A percentile compares a stretch with the other conserved stretches of the same genome.
phyloP scores from a whole-genome alignment of 2,888 invertebrate genomes.

The Acanthosepion pharaonis region DNA sequence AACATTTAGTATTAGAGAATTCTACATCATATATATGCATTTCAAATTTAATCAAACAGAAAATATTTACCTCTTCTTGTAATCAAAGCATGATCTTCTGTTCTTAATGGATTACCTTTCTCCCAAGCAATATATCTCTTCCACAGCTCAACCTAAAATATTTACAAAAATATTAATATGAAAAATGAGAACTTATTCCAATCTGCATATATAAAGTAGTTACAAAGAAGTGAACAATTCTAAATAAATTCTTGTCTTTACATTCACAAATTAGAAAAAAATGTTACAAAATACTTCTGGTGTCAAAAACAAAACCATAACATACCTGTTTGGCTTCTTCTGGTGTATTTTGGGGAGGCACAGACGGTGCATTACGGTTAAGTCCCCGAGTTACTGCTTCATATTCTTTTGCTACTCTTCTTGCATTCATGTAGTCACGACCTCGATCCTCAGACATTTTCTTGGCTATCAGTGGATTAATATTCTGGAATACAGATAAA shows the following conservation, averaged over 20 bases:
- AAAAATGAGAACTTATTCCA: not conserved
- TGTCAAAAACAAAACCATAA: not conserved
- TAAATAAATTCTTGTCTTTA: not conserved
- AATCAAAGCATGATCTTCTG: constrained; percentile 94
- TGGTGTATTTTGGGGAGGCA: constrained; percentile 90
- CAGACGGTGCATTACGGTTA: constrained; percentile 94
- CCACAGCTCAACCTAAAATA: constrained; percentile 92
- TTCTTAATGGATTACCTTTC: constrained; percentile 94
- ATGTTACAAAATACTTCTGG: not conserved
- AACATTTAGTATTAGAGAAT: no score
- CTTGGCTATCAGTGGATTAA: constrained; percentile 92
- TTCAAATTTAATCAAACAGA: no score
- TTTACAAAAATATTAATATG: not conserved
- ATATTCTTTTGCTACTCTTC: constrained; percentile 95
- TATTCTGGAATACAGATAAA: constrained; percentile 79
- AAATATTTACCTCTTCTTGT: constrained; percentile 81
- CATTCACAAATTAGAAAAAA: not conserved
- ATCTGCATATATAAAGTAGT: not conserved
- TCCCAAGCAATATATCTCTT: constrained; percentile 99
- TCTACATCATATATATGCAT: no score
- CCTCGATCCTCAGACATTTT: constrained; percentile 96
- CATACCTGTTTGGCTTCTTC: constrained; percentile 93
- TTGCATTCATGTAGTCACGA: constrained; percentile 97
- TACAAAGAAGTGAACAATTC: not conserved
- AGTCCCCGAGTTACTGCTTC: constrained; percentile 94